Evolutionary conservation across 2,888 invertebrate species (phyloP), one percentile per base, ranked within the genome.

Genomic region (Melinopterus prodromus): DNA sequence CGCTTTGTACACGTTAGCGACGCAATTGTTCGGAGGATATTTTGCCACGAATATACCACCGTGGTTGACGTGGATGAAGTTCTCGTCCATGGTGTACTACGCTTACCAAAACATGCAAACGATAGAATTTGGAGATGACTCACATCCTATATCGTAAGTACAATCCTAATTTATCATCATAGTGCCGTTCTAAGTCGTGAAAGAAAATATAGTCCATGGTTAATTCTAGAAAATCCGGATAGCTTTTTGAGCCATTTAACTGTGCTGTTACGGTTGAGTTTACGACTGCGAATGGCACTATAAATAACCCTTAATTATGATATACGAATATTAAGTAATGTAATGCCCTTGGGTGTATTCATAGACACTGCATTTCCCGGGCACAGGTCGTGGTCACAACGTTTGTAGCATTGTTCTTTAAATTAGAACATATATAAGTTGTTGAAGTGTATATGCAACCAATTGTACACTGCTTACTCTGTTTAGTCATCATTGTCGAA

Each of bases 31-130:
- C 86, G 95, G 95, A 82, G 93, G 94, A 69, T 95, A 94, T 88
- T 90, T 95, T 83, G 94, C 95, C 75, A 94, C 93, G 71, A 92
- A 94, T 86, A 93, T 95, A 85, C 95, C 95, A 16, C 90, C 92
- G 53, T 94, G 94, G 92, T 88, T 95, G 79, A 92, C 92, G 85
- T 95, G 95, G 95, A 92, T 94, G 88, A 92, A 93, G 83, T 95
- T 95, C 86, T 91, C 94, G 80, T 95, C 95, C 77, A 93, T 95
- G 93, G 93, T 95, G 77, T 94, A 95, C 88, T 95, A 95, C 88
- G 95, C 95, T 80, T 95, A 94, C 89, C 94, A 95, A 86, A 95
- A 95, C 88, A 94, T 95, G 94, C 94, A 95, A 88, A 94, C 94
- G 83, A 91, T 95, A 71, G 95, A 96, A 87, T 95, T 95, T 86